Evolutionary conservation across 1,140 invertebrate genomes (phyloP), one percentile per base, ranked within the genome.

Genomic region (Grapholita molesta): DNA sequence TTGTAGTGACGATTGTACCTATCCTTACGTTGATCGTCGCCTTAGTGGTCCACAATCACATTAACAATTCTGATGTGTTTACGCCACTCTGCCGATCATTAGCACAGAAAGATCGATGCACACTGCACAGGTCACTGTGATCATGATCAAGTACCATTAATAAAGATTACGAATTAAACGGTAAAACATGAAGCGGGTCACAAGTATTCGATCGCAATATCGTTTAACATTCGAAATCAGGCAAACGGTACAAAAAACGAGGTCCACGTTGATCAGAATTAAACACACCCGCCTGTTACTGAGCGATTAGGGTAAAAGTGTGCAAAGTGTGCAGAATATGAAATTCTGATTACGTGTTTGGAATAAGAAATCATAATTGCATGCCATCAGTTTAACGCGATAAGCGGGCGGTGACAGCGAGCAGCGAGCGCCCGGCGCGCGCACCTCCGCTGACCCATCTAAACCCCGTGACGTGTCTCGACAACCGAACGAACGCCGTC

Each of bases 381-480:
- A 48, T 48, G 8, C 21, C 18, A 18, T 48, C 7, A n/a, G 35
- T 23, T 18, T 9, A 42, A 12, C 24, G 35, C 23, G 12, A 24
- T 30, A 28, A 33, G 68, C 70, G 68, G 69, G 67, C 66, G 55
- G 23, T 61, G 55, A 15, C 23, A 48, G 67, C 28, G 21, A 21
- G 21, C 68, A 32, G 23, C 66, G 30, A 48, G 67, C 28, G 21
- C 25, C 28, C 68, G 35, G 23, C 66, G 30, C 70, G 68, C 68
- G 35, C 66, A 79, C 85, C 82, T 73, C 82, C 32, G 76, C 84
- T 82, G 80, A 86, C 82, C 86, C 86, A 89, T 89, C 84, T 76
- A 87, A 89, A 88, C 85, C 87, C 87, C 72, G 86, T 86, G 86
- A 87, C 87, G 86, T 79, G 79, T 85, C 86, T 85, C 89, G 89